Percentiles rank a stretch among this genome's conserved stretches.
Conservation (phyloP, 2,113 vertebrate genomes). For the Deroptyus accipitrinus region DNA sequence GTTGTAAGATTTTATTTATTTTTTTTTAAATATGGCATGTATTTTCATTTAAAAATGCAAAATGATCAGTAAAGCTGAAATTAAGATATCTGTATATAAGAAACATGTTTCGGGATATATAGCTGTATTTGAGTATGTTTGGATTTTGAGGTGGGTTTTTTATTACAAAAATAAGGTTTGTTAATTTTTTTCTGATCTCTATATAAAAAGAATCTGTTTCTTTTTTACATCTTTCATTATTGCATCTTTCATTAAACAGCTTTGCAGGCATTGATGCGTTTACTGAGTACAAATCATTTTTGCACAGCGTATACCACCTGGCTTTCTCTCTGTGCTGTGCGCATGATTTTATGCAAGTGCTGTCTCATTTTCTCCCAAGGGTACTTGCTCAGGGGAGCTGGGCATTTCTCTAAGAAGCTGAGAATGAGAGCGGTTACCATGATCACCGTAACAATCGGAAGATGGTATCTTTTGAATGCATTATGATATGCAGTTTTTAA, state of each 20-base stretch:
- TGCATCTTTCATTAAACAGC: slow-evolving; percentile 17
- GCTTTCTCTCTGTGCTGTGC: slow-evolving; percentile 1
- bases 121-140: not conserved
- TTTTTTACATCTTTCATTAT: not conserved
- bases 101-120: not conserved
- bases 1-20: not conserved
- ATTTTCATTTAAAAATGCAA: not conserved
- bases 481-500: slow-evolving; percentile 7
- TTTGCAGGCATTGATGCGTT: slow-evolving; percentile 1
- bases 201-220: not conserved
- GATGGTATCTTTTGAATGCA: not conserved
- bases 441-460: slow-evolving; percentile 12
- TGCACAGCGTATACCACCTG: not conserved
- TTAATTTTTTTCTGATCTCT: not conserved
- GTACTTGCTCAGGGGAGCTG: not conserved
- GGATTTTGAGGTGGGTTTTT: not conserved
- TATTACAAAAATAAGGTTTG: not conserved
- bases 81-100: not conserved
- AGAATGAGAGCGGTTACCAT: slow-evolving; percentile 51
- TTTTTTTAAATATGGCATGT: not conserved
- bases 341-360: slow-evolving; percentile 28
- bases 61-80: not conserved
- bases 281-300: slow-evolving; percentile 1
- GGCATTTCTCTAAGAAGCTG: slow-evolving; percentile 24
- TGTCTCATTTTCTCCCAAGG: slow-evolving; percentile 46